A percentile compares a stretch with the other conserved stretches of the same genome.
These are phyloP conservation scores for Globodera rostochiensis DNA, from an alignment of 1,140 invertebrate genomes.

Conservation along the genomic window DNA sequence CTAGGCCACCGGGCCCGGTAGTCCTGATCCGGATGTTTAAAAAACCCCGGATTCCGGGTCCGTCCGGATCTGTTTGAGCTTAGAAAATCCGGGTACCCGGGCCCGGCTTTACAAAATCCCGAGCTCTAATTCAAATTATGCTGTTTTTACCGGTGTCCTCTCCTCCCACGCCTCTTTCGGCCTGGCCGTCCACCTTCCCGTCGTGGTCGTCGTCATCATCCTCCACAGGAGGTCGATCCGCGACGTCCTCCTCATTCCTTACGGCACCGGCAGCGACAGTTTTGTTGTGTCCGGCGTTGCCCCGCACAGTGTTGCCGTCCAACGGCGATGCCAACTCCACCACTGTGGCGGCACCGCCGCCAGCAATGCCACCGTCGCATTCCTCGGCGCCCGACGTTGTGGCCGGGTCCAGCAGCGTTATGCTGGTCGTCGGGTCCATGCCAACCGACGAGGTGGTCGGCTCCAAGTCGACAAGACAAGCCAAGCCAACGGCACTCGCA, in stretches of 20 bases:
- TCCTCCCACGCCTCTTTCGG: neutral
- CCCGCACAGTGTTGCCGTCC: neutral
- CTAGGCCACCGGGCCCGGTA: too few species aligned
- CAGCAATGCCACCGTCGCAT: neutral
- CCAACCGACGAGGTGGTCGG: slow-evolving; percentile 12
- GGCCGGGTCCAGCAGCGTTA: slow-evolving; percentile 18
- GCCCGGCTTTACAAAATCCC: neutral
- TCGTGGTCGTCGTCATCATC: neutral
- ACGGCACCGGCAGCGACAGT: too few species aligned
- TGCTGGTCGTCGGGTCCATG: slow-evolving; percentile 23
- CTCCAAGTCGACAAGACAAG: slow-evolving; percentile 16
- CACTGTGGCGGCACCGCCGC: neutral
- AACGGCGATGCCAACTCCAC: neutral
- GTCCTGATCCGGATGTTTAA: too few species aligned
- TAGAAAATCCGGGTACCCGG: neutral
- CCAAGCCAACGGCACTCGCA: neutral
- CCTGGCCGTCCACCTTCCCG: neutral
- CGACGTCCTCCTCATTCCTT: neutral
- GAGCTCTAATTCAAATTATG: neutral
- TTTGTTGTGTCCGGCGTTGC: neutral
- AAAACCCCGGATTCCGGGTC: neutral
- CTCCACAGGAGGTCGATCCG: neutral
- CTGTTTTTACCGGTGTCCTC: slow-evolving; percentile 1
- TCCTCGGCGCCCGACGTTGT: slow-evolving; percentile 9
- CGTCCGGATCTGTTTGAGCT: too few species aligned